Evolutionary conservation across 2,113 vertebrate species (phyloP).

Genomic region (Regulus satrapa): DNA sequence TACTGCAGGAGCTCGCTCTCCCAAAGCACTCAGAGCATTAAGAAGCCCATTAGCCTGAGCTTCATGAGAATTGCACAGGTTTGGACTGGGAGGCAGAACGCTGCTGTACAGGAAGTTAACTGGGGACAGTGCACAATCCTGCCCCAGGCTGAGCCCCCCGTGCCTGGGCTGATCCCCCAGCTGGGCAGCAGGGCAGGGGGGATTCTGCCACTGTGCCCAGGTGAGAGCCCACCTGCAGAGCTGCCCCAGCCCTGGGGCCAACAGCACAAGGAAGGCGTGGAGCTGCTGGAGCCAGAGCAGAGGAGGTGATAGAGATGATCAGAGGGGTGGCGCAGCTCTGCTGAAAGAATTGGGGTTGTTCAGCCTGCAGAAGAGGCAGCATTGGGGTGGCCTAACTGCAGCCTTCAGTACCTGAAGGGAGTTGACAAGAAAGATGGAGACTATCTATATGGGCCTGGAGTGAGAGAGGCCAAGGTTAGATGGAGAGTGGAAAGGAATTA

Average conservation of each 20-base stretch:
- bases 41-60: too few species aligned
- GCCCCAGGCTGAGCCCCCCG: rapidly evolving
- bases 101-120: not conserved
- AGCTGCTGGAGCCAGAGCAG: rapidly evolving
- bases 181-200: not conserved
- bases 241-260: not conserved
- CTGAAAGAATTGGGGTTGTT: not conserved
- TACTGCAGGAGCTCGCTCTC: not conserved
- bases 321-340: not conserved
- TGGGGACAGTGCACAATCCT: not conserved
- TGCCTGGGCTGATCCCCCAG: not conserved
- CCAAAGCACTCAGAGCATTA: too few species aligned
- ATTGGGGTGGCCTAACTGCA: rapidly evolving
- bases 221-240: not conserved
- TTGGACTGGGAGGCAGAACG: rapidly evolving
- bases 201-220: not conserved
- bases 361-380: not conserved
- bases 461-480: not conserved
- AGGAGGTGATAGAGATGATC: not conserved
- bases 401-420: not conserved
- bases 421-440: not conserved
- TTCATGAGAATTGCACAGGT: rapidly evolving
- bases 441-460: not conserved
- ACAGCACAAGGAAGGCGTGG: not conserved
- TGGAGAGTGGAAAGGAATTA: not conserved